These are phyloP conservation scores for Junco hyemalis DNA, from an alignment of 2,113 vertebrate genomes.

Conservation along the genomic window DNA sequence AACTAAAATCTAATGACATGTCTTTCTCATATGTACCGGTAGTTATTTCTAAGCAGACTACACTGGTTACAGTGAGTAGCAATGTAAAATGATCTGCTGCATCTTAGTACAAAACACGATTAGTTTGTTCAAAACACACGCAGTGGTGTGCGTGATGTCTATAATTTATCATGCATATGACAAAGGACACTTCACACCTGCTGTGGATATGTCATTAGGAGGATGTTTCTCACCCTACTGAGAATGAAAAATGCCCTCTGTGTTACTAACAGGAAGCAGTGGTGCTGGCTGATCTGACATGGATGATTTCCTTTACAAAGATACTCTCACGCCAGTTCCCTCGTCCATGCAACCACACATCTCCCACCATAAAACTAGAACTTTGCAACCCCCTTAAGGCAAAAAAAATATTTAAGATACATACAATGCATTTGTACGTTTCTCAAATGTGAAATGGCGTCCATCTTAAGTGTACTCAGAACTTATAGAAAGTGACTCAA, in stretches of 20 bases:
- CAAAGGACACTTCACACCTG: neutral
- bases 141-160: neutral
- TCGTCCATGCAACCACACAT: neutral
- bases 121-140: neutral
- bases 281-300: neutral
- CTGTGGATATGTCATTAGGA: neutral
- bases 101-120: neutral
- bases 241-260: neutral
- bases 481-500: neutral
- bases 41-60: neutral
- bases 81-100: neutral
- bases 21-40: neutral
- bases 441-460: neutral
- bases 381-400: neutral
- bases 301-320: neutral
- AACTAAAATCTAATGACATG: neutral
- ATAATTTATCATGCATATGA: accelerated
- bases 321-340: neutral
- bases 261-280: neutral
- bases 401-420: neutral
- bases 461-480: neutral
- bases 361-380: neutral
- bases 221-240: neutral
- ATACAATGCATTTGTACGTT: neutral
- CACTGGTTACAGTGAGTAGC: neutral